These are phyloP conservation scores for Corella eumyota DNA, from an alignment of 23 tunicate genomes.

Conservation along the genomic window DNA sequence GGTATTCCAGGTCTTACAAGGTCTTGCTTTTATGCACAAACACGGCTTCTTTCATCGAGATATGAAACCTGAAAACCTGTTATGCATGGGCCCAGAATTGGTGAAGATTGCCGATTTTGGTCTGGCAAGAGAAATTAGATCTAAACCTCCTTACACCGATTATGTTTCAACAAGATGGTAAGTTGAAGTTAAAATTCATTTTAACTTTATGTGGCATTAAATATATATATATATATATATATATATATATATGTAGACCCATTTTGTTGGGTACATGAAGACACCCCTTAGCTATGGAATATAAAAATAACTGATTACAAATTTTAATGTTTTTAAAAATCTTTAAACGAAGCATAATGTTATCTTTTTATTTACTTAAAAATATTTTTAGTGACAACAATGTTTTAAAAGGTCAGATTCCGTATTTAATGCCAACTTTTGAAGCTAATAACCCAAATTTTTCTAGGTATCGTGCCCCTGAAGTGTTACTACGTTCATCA, in stretches of 20 bases:
- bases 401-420: too few relatives aligned
- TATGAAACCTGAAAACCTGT: constrained; percentile 96
- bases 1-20: constrained; percentile 86
- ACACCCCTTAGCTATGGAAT: neutral
- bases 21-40: constrained; percentile 94
- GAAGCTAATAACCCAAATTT: neutral
- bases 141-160: constrained; percentile 98
- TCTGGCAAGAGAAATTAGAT: constrained; percentile 92
- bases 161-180: constrained; percentile 99
- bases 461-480: constrained; percentile 97
- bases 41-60: constrained; percentile 94
- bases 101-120: constrained; percentile 99
- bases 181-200: too few relatives aligned
- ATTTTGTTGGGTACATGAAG: neutral
- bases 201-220: neutral
- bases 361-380: too few relatives aligned
- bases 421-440: too few relatives aligned
- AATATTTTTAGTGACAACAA: too few relatives aligned
- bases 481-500: constrained; percentile 79
- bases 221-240: neutral
- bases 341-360: too few relatives aligned
- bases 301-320: neutral
- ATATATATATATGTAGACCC: neutral
- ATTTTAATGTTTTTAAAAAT: too few relatives aligned
- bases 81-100: constrained; percentile 98